Evolutionary conservation across 1,140 invertebrate genomes (phyloP), one percentile per base, ranked within the genome.

Genomic region (Helicoverpa armigera): DNA sequence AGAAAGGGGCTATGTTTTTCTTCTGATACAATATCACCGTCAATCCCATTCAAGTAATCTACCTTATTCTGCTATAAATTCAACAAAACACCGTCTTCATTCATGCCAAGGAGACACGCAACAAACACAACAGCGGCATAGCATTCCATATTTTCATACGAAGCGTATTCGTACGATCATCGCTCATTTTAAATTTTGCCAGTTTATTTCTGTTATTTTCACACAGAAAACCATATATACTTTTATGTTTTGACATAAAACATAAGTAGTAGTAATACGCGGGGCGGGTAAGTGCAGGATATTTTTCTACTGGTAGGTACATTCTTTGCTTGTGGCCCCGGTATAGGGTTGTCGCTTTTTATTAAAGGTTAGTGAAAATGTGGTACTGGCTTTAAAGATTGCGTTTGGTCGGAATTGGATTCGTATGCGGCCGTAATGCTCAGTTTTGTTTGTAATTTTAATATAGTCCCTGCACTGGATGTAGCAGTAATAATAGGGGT

Each of bases 241-340:
- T 81, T 81, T 81, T 81, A 81, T 81, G 73, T 58, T 75, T 48
- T 35, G 35, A 69, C 73, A 81, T 81, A 83, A 83, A 84, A 79
- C 67, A 82, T 76, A 82, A 80, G 76, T 80, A 74, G 67, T 74
- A 65, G 61, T 79, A 79, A 69, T 69, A 80, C 63, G 54, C 63
- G 50, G 65, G 51, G 35, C 50, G 43, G 35, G 72, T 81, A 74
- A 81, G 80, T 76, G 80, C 80, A 65, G 29, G 51, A 76, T 81
- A 81, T 81, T 81, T 75, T 65, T 67, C 16, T 56, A 58, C 35
- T n/a, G 63, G 65, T 69, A 69, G 65, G 60, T 60, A 69, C 48
- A 69, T 78, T 78, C 51, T 78, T 50, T 72, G 65, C 43, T n/a
- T 67, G 50, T 53, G 35, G 75, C 51, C n/a, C 60, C 48, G 12